Evolutionary conservation across 1,140 invertebrate genomes (phyloP).

Genomic region (Bombus pascuorum): DNA sequence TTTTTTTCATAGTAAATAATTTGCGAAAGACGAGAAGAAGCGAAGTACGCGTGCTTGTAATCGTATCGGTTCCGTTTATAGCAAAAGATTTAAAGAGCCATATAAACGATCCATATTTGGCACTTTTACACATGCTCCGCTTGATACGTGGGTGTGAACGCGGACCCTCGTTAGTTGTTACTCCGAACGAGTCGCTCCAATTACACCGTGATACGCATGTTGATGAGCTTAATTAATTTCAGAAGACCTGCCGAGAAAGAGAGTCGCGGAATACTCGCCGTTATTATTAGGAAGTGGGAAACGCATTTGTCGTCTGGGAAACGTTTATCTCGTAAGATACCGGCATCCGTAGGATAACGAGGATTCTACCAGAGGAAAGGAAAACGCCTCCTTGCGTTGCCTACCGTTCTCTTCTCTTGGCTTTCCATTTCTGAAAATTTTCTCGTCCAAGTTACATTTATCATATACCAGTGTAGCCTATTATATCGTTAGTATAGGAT

Average conservation of each 20-base stretch:
- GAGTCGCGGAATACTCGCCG: background rate
- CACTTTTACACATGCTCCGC: slow-evolving; percentile 45
- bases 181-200: slow-evolving; percentile 70
- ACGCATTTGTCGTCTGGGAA: slow-evolving; percentile 12
- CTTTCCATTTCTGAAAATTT: background rate
- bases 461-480: no score
- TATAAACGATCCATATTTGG: slow-evolving; percentile 69
- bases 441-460: no score
- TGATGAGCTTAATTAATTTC: slow-evolving; percentile 59
- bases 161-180: slow-evolving; percentile 67
- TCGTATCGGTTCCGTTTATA: background rate
- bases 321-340: slow-evolving; percentile 61
- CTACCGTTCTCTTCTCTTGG: background rate
- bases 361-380: slow-evolving; percentile 55
- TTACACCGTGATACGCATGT: slow-evolving; percentile 62
- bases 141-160: slow-evolving; percentile 67
- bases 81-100: slow-evolving; percentile 33
- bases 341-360: slow-evolving; percentile 65
- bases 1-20: background rate
- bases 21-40: background rate
- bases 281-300: slow-evolving; percentile 4
- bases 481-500: no score
- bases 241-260: slow-evolving; percentile 31
- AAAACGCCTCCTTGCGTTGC: slow-evolving; percentile 17
- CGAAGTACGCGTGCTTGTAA: background rate